A percentile compares a stretch with the other conserved stretches of the same genome.
phyloP scores from a whole-genome alignment of 2,113 vertebrate genomes.

The Tichodroma muraria region DNA sequence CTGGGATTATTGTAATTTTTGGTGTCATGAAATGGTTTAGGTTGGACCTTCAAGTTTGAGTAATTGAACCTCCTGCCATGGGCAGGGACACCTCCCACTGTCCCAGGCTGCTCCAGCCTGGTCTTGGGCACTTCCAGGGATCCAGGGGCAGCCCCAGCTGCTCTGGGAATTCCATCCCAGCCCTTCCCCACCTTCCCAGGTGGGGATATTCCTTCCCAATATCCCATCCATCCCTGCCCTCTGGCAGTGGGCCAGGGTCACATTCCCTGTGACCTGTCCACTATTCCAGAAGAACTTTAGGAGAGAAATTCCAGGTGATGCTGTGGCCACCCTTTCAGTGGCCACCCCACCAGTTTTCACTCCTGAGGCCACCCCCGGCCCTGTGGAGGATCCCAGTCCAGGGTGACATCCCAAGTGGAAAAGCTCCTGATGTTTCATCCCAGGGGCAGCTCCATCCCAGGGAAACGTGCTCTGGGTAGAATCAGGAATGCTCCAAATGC shows the following conservation, averaged over 20 bases:
- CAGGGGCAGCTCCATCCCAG: neutral
- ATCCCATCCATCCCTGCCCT: neutral
- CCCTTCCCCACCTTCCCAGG: accelerated
- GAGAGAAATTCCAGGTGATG: neutral
- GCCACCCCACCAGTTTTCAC: accelerated
- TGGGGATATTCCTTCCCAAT: neutral
- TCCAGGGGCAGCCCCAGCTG: neutral
- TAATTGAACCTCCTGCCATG: neutral
- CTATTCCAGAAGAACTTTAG: neutral
- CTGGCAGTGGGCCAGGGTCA: too few relatives aligned
- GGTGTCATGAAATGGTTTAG: neutral
- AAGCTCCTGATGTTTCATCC: neutral
- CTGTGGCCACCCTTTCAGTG: accelerated
- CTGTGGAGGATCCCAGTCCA: accelerated
- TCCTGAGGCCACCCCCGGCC: neutral
- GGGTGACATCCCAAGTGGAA: neutral
- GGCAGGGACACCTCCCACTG: neutral
- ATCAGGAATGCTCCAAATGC: neutral
- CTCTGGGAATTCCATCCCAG: neutral
- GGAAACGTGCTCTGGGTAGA: neutral
- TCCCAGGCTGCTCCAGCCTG: neutral
- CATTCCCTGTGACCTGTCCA: neutral
- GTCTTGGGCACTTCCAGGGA: neutral
- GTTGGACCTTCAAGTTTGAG: neutral
- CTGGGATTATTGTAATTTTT: neutral